Conservation (phyloP, 1,140 invertebrate genomes). For the Listronotus oregonensis region DNA sequence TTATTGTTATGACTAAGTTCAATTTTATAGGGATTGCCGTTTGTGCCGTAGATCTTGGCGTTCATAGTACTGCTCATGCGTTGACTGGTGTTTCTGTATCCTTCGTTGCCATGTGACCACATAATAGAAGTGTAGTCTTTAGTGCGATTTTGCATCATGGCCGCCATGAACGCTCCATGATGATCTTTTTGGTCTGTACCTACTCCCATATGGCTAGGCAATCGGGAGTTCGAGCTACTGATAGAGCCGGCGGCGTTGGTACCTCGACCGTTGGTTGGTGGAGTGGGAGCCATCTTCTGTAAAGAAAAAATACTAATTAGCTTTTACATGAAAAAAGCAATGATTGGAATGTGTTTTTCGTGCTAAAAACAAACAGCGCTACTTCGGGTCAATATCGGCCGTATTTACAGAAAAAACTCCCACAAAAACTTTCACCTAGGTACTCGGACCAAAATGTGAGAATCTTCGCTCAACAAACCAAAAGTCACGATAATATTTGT, state of each 20-base stretch:
- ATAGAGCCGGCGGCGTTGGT: not conserved
- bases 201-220: not conserved
- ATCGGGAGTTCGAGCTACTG: not conserved
- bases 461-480: not conserved
- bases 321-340: constrained; percentile 1
- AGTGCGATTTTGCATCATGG: constrained; percentile 3
- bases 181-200: not conserved
- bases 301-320: not conserved
- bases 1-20: not conserved
- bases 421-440: no score
- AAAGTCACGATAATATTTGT: no score
- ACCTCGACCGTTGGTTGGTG: not conserved
- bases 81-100: not conserved
- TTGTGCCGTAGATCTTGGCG: not conserved
- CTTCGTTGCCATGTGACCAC: constrained; percentile 1
- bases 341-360: no score
- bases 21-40: not conserved
- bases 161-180: constrained; percentile 1
- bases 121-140: no score
- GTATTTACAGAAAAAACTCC: no score
- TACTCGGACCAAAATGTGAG: not conserved
- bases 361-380: no score
- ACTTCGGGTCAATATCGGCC: no score
- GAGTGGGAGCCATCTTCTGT: constrained; percentile 1
- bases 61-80: not conserved